Percentiles rank a stretch among this genome's conserved stretches.
Evolutionary conservation across 2,113 vertebrate genomes (phyloP).

Genomic region (Pica pica): DNA sequence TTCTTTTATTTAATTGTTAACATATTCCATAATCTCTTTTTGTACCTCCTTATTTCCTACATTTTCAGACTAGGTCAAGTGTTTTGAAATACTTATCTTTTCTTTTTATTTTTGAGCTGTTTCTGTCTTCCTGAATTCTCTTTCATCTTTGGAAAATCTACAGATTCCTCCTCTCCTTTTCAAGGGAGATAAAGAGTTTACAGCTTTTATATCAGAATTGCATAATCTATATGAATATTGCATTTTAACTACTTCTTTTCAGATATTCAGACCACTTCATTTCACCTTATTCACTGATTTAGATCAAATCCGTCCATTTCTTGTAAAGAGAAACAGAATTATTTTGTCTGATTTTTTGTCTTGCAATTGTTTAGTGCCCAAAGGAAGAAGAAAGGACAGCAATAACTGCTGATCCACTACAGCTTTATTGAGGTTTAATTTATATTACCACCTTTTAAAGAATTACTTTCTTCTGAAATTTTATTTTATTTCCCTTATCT

Average conservation of each 20-base stretch:
- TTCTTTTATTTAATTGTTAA: background rate
- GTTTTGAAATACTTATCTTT: background rate
- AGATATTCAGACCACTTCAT: background rate
- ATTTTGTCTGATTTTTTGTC: background rate
- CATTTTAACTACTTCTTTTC: background rate
- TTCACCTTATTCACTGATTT: background rate
- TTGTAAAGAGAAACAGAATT: background rate
- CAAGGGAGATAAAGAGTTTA: background rate
- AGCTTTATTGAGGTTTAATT: background rate
- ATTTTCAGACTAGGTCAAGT: background rate
- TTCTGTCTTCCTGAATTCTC: background rate
- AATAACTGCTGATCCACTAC: background rate
- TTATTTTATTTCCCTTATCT: background rate
- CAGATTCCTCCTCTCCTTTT: background rate
- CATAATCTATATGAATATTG: background rate
- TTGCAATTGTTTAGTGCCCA: background rate
- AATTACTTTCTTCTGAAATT: background rate
- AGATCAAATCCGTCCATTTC: background rate
- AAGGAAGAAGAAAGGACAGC: background rate
- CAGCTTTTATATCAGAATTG: background rate
- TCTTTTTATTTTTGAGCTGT: slow-evolving; percentile 2
- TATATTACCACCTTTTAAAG: background rate
- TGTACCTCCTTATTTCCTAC: background rate
- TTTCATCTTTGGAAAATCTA: slow-evolving; percentile 8
- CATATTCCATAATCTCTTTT: background rate